Base-by-base conservation (phyloP, 2,888 invertebrate species). In the Volucella inanis region DNA sequence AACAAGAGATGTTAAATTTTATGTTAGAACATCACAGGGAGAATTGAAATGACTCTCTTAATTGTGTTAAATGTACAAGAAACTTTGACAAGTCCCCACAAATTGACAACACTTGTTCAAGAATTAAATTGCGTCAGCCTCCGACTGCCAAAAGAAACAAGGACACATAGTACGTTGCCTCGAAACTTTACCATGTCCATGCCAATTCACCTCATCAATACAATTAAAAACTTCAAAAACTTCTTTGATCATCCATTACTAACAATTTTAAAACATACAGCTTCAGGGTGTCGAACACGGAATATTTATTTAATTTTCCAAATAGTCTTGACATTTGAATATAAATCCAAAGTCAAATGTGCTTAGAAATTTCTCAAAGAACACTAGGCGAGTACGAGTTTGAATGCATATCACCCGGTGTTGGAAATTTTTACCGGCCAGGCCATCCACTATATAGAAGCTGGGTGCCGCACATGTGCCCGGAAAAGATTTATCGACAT, bases 401-500 rank as follows among this genome's bases (percentile, higher is more conserved):
- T 6, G 18, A 22, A 22, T 22, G 18, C 18, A 4, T 31, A 31
- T 31, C 31, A 22, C 31, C 6, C 31, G 18, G 18, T 1, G 18
- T 22, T 31, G 31, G 4, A 6, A 2, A 6, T 31, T 4, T 31
- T 4, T 31, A 6, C 31, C 31, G 6, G 31, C 41, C 61, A 38
- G 38, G 39, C 8, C 18, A 47, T 18, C 15, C 47, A 47, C 15
- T 39, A 6, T 31, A 6, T 31, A 31, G 31, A 6, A 31, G 31
- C 31, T n/a, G 47, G 43, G 22, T 38, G 41, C 15, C 43, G 41
- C 50, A 12, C 50, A 41, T 52, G 57, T 67, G 41, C 50, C 50
- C 11, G 15, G 54, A 57, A 14, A 45, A 67, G 15, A 67, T 78
- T 78, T 62, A 45, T 78, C 12, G 41, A 72, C 72, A 61, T 43